Base-by-base conservation (phyloP, 2,113 vertebrate species). In the Proterorhinus semilunaris region DNA sequence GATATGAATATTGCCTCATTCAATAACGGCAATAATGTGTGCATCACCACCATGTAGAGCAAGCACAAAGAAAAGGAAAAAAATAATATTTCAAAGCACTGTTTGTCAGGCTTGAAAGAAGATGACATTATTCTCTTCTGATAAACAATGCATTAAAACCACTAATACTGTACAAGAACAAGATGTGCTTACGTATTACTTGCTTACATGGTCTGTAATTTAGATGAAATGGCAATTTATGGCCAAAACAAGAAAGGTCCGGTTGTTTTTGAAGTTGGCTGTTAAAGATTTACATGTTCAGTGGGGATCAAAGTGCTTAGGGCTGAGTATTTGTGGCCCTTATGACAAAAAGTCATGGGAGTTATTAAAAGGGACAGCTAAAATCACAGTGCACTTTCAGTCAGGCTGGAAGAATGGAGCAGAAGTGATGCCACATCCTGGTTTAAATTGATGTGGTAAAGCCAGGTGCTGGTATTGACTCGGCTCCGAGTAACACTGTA, bases 391-490 rank as follows among this genome's bases (percentile, higher is more conserved):
- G 72, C 61, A 69, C 79, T 82, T 73, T 55, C 51, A 50, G 65
- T 53, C 76, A 11, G 62, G 58, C 6, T 83, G 73, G 67, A 86
- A 85, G 65, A 10, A 36, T 47, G 68, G 50, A 68, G 54, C 49
- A 62, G 51, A 62, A 71, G 27, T 79, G 83, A 86, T 68, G 80
- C 87, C 81, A 88, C 63, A 83, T 88, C 84, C 87, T 81, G 82
- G 46, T 74, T 74, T 81, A 71, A 84, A 87, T 86, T 78, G 71
- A 68, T 51, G 44, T 48, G 61, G 49, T 85, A 76, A 64, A 66
- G 68, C 36, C 62, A 6, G 68, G 45, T 16, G n/a, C 57, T 13
- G 72, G 61, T 58, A 74, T 44, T 68, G 76, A 82, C 62, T 67
- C 46, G 53, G 59, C 55, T 64, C 76, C 44, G 42, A 51, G 74